These are phyloP conservation scores for Trissoscelio sp. DNA, from an alignment of 2,888 invertebrate genomes.

Conservation along the genomic window DNA sequence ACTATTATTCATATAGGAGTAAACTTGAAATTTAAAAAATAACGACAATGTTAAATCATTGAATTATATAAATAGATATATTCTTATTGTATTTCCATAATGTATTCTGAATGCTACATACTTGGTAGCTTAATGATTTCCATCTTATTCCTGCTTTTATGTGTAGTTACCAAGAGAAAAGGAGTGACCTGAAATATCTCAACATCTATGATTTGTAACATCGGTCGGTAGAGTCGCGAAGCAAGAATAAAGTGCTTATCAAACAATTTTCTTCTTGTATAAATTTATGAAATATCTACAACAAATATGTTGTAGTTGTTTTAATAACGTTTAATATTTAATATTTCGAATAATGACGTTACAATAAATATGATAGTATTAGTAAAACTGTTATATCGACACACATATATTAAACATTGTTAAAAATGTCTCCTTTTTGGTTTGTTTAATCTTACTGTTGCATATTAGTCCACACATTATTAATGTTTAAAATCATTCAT, in stretches of 20 bases:
- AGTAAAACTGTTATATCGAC: background rate
- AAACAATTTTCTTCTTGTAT: background rate
- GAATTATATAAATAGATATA: background rate
- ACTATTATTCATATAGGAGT: too few relatives aligned
- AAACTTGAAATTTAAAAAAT: too few relatives aligned
- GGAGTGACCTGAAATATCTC: background rate
- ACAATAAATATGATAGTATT: too few relatives aligned
- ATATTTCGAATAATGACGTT: too few relatives aligned
- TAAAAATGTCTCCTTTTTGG: background rate
- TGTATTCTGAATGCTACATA: background rate
- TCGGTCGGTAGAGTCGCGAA: background rate
- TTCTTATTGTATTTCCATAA: background rate
- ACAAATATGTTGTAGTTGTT: too few relatives aligned
- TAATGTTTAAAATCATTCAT: too few relatives aligned
- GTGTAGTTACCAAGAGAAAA: background rate
- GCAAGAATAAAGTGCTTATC: background rate
- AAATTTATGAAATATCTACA: background rate
- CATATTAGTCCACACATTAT: too few relatives aligned
- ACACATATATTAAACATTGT: background rate
- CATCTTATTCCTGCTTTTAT: background rate
- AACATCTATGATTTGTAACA: background rate
- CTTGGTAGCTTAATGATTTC: background rate
- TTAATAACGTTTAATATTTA: too few relatives aligned
- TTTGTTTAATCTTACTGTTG: too few relatives aligned
- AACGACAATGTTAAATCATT: background rate